phyloP scores from a whole-genome alignment of 1,140 invertebrate species.

The Sitodiplosis mosellana region DNA sequence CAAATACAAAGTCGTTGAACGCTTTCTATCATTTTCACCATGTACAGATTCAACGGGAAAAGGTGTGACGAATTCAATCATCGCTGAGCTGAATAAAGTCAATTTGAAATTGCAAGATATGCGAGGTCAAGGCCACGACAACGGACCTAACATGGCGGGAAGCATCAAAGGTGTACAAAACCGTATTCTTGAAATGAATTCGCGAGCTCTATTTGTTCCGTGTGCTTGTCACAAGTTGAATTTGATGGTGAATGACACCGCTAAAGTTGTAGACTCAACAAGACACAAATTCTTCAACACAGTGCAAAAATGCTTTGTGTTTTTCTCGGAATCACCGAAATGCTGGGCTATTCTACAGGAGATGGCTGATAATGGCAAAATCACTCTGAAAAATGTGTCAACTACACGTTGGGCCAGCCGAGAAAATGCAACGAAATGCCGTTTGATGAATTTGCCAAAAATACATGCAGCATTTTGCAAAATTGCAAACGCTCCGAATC shows the following conservation, averaged over 20 bases:
- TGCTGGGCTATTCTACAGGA: neutral
- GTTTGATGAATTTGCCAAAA: neutral
- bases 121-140: neutral
- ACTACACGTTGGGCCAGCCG: neutral
- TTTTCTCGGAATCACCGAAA: neutral
- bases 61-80: neutral
- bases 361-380: neutral
- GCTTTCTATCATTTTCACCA: neutral
- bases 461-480: neutral
- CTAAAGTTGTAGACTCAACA: neutral
- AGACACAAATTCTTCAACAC: no score
- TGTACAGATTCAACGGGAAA: neutral
- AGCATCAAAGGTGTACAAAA: neutral
- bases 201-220: neutral
- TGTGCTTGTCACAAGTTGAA: neutral
- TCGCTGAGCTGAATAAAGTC: neutral
- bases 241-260: neutral
- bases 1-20: neutral
- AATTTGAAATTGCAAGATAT: neutral
- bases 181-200: neutral
- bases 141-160: neutral
- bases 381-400: neutral
- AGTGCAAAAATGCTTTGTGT: neutral
- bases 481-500: neutral
- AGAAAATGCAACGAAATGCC: neutral